These are phyloP conservation scores for Cryptoprocta ferox DNA, from an alignment of 2,797 vertebrate species.

Conservation along the genomic window DNA sequence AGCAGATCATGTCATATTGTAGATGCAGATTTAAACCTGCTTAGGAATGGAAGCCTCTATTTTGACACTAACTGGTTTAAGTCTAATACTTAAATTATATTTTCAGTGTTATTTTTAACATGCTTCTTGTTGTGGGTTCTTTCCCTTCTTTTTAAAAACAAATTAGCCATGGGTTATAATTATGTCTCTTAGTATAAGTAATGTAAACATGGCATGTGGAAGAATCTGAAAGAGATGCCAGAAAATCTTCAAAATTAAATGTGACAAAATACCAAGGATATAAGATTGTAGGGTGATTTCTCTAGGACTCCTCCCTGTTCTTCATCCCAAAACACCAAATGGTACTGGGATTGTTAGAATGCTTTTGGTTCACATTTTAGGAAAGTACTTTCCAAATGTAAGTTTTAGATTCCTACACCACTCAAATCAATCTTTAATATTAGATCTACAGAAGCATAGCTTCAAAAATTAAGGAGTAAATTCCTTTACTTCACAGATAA, in stretches of 20 bases:
- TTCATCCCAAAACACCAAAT: background rate
- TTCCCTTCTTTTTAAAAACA: conserved; percentile 71
- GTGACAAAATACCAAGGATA: background rate
- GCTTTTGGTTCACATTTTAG: background rate
- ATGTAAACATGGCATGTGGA: conserved; percentile 47
- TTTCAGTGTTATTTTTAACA: conserved; percentile 57
- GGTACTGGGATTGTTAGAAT: background rate
- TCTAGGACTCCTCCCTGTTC: rapidly evolving
- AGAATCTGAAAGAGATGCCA: background rate
- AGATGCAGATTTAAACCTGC: background rate
- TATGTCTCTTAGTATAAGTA: conserved; percentile 54
- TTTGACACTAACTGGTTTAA: conserved; percentile 56
- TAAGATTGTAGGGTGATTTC: background rate
- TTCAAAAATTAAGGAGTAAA: background rate
- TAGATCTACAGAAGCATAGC: background rate
- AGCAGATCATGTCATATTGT: conserved; percentile 9
- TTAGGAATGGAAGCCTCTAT: conserved; percentile 26
- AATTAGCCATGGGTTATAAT: conserved; percentile 71
- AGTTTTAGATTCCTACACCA: background rate
- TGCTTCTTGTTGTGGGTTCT: conserved; percentile 54
- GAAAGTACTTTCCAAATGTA: background rate
- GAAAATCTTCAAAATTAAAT: conserved; percentile 45
- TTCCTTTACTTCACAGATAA: background rate
- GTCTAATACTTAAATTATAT: conserved; percentile 68
- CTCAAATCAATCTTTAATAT: background rate